A percentile compares a stretch with the other conserved stretches of the same genome.
Conservation (phyloP, 2,797 vertebrate genomes). For the Poeciliopsis infans region DNA sequence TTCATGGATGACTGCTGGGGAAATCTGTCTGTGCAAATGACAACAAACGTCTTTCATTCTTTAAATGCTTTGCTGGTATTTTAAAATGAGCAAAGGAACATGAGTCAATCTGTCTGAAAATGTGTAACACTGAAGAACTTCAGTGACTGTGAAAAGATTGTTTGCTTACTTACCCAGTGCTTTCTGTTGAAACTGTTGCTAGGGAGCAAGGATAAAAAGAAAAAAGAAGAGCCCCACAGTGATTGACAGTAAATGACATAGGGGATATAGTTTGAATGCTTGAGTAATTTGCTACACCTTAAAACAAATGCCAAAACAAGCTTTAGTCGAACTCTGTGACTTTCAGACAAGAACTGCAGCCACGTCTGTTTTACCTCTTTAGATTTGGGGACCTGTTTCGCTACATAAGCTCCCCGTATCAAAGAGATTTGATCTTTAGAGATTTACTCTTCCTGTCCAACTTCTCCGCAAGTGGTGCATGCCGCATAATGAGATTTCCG, state of each 20-base stretch:
- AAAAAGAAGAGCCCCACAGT: not conserved
- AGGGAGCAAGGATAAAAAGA: not conserved
- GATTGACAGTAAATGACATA: constrained; percentile 54
- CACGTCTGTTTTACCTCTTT: constrained; percentile 32
- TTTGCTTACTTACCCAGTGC: constrained; percentile 21
- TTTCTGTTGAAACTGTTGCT: not conserved
- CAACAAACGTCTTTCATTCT: not conserved
- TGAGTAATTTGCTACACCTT: constrained; percentile 27
- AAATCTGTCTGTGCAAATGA: constrained; percentile 21
- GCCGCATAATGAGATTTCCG: constrained; percentile 53
- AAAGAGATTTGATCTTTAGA: constrained; percentile 56
- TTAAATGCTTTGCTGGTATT: not conserved
- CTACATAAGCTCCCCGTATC: constrained; percentile 39
- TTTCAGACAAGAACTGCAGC: constrained; percentile 19
- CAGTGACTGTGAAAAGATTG: constrained; percentile 54
- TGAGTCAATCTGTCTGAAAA: constrained; percentile 9
- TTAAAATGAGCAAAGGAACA: not conserved
- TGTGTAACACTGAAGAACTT: not conserved
- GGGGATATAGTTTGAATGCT: constrained; percentile 58
- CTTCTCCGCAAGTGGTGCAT: constrained; percentile 45
- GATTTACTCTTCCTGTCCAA: constrained; percentile 45
- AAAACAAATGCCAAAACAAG: constrained; percentile 30
- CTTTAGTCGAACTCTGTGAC: constrained; percentile 2
- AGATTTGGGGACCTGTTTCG: constrained; percentile 44
- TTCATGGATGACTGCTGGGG: constrained; percentile 14